Evolutionary conservation across 1,140 invertebrate genomes (phyloP), one percentile per base, ranked within the genome.

Genomic region (Riptortus pedestris): DNA sequence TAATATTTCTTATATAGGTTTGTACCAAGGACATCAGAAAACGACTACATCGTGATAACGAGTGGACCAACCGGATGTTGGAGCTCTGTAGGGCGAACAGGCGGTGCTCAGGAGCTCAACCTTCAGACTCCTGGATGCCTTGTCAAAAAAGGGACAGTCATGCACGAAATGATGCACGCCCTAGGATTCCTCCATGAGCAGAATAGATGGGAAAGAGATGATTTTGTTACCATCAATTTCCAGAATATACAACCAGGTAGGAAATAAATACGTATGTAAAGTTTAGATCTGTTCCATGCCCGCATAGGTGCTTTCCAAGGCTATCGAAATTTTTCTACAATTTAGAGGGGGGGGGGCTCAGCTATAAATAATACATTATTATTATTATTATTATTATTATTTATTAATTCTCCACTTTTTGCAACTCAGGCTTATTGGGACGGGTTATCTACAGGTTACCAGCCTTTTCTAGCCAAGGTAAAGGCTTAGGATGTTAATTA

Each of bases 181-280:
- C 69, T 88, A 20, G 91, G 91, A 0, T 93, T 93, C 73, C 79
- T 88, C 71, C 91, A 95, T 71, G 91, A 94, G 70, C 91, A 94
- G 72, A 91, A 85, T 68, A 78, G 90, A 26, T 79, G 75, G 26
- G 91, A 93, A 67, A 76, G 91, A 22, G 90, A 93, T 69, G 75
- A 83, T 24, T 88, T 79, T 70, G 83, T 93, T 0, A 76, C 70
- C 2, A 82, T 93, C 22, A 74, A 81, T 27, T 90, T 83, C 73
- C 68, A 83, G 0, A 93, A 93, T 72, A 85, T 94, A 20, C 76
- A 80, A 69, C 69, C 73, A 52, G 83, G 84, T 81, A 63, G 22
- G 2, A 47, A 12, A n/a, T n/a, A n/a, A n/a, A n/a, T n/a, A n/a
- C n/a, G n/a, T n/a, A n/a, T n/a, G n/a, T n/a, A n/a, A n/a, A n/a